Base-by-base conservation (phyloP, 2,113 vertebrate genomes). In the Ifrita kowaldi region DNA sequence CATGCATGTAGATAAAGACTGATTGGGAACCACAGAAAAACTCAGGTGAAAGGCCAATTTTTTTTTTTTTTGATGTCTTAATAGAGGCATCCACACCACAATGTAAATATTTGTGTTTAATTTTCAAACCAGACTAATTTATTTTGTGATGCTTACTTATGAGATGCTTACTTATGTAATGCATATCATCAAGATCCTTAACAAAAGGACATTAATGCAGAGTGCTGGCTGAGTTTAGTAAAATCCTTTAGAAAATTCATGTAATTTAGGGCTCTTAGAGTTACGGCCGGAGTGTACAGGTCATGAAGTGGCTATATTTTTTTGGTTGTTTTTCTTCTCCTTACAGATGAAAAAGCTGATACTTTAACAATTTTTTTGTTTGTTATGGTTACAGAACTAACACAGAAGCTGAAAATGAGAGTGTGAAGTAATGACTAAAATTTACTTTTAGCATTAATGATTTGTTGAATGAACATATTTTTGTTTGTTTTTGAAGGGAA, bases 241-340 rank as follows among this genome's bases (percentile, higher is more conserved):
- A 92, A 69, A 28, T 10, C 26, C 9, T 84, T 68, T 37, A 76
- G 18, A 73, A 84, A 23, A 41, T 6, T 71, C 3, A 24, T 46
- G 11, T 5, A 56, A 56, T 37, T 56, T 70, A 56, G 35, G 27
- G 32, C 6, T 82, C 30, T 67, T 65, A 33, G 44, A 82, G 52
- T 79, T 83, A 39, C 0, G 1, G 17, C 16, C 14, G 79, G 41
- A 81, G 19, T 35, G 27, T 19, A 41, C 10, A 16, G 4, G 1
- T 27, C 46, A 33, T 39, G 16, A 64, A 60, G 30, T 42, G 9
- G 4, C 10, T 32, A 5, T 4, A 7, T 26, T 11, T 75, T 63
- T 23, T 28, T 28, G 8, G 39, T 59, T 69, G 9, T 30, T 83
- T 57, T 85, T 53, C 16, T 64, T 68, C 32, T 37, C 50, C 37